Conservation (phyloP, 1,140 invertebrate genomes). For the Manduca sexta region DNA sequence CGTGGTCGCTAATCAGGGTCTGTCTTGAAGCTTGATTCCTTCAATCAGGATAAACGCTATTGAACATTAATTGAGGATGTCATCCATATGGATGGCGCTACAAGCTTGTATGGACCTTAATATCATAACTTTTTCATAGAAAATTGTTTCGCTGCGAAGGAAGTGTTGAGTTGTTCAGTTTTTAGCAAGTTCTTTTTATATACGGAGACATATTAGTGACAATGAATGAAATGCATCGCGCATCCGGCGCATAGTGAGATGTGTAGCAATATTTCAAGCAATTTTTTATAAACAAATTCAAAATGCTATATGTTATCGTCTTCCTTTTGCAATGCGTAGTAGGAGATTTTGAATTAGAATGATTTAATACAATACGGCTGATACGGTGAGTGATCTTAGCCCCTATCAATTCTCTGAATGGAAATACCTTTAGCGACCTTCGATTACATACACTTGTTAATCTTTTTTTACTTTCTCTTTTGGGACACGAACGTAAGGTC, state of each 20-base stretch:
- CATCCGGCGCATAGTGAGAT: not conserved
- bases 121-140: constrained; percentile 21
- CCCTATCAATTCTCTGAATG: too few relatives aligned
- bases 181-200: not conserved
- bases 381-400: too few relatives aligned
- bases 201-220: not conserved
- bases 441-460: too few relatives aligned
- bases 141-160: constrained; percentile 12
- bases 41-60: constrained; percentile 31
- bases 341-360: too few relatives aligned
- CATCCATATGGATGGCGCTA: constrained; percentile 25
- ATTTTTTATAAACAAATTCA: too few relatives aligned
- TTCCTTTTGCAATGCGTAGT: too few relatives aligned
- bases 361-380: too few relatives aligned
- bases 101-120: constrained; percentile 12
- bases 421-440: too few relatives aligned
- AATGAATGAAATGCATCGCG: not conserved
- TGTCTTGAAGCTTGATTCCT: not conserved
- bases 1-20: not conserved
- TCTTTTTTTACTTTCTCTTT: too few relatives aligned
- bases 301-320: too few relatives aligned
- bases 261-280: not conserved
- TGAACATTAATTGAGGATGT: constrained; percentile 38
- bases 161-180: constrained; percentile 7
- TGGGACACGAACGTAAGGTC: too few relatives aligned